Conservation (phyloP, 2,888 invertebrate genomes). For the Allygus modestus region DNA sequence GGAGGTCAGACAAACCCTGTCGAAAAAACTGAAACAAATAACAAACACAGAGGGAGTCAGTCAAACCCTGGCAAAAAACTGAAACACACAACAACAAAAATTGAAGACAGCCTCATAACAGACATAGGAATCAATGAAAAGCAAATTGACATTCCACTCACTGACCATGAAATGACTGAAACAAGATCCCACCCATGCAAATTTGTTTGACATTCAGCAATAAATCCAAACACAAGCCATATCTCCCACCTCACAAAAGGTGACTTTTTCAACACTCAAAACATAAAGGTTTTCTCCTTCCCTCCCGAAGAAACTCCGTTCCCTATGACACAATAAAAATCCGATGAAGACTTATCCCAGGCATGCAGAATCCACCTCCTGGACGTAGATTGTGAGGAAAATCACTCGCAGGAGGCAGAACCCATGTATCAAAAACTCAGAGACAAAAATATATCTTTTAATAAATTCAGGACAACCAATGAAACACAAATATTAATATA, state of each 20-base stretch:
- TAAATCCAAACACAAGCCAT: background rate
- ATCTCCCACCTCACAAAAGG: constrained; percentile 13
- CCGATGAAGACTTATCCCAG: background rate
- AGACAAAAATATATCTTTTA: constrained; percentile 27
- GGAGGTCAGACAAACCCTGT: background rate
- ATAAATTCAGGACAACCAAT: background rate
- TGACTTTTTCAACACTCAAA: background rate
- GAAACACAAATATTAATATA: constrained; percentile 21
- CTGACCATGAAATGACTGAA: constrained; percentile 17
- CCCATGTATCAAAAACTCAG: background rate
- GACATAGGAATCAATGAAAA: background rate
- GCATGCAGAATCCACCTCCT: constrained; percentile 8
- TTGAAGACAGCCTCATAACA: background rate
- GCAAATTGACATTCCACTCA: background rate
- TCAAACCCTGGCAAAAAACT: constrained; percentile 12
- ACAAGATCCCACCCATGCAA: constrained; percentile 13
- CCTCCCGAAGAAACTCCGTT: constrained; percentile 30
- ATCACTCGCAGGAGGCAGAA: background rate
- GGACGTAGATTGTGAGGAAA: background rate
- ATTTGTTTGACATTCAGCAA: background rate
- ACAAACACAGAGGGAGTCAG: constrained; percentile 7
- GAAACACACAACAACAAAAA: background rate
- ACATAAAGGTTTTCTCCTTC: constrained; percentile 3
- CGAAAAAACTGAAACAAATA: background rate
- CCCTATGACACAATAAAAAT: constrained; percentile 2